These are phyloP conservation scores for Naso thynnoides DNA, from an alignment of 2,797 vertebrate species.

Conservation along the genomic window DNA sequence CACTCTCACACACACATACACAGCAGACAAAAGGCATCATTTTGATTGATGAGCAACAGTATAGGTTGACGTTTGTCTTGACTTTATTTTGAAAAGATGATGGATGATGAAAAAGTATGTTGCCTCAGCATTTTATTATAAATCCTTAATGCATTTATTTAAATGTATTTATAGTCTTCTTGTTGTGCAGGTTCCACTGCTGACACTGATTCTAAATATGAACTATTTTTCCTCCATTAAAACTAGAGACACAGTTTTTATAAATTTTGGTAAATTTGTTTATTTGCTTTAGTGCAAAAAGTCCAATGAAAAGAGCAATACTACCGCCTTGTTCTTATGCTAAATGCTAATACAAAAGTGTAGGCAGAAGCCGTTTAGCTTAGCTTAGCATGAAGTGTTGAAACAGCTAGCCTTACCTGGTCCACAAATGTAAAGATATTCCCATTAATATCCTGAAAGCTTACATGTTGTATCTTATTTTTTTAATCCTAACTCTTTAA, in stretches of 20 bases:
- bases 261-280: neutral
- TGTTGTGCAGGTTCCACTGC: neutral
- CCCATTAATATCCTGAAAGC: neutral
- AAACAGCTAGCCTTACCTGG: too few relatives aligned
- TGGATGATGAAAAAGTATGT: neutral
- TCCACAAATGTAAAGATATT: neutral
- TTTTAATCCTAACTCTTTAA: too few relatives aligned
- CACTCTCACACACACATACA: conserved; percentile 13
- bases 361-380: too few relatives aligned
- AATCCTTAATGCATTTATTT: conserved; percentile 16
- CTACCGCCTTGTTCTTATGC: too few relatives aligned
- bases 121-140: conserved; percentile 3
- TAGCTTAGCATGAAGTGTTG: too few relatives aligned
- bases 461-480: too few relatives aligned
- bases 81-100: conserved; percentile 12
- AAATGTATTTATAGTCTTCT: neutral
- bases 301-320: neutral
- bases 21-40: neutral
- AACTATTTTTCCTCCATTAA: neutral
- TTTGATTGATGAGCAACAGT: conserved; percentile 32
- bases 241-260: neutral
- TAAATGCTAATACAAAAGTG: too few relatives aligned
- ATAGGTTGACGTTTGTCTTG: conserved; percentile 15
- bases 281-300: neutral
- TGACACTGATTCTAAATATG: neutral